These are phyloP conservation scores for Cassiopea andromeda DNA, from an alignment of 30 jellyfish, hydroid and myxozoan species.

Conservation along the genomic window DNA sequence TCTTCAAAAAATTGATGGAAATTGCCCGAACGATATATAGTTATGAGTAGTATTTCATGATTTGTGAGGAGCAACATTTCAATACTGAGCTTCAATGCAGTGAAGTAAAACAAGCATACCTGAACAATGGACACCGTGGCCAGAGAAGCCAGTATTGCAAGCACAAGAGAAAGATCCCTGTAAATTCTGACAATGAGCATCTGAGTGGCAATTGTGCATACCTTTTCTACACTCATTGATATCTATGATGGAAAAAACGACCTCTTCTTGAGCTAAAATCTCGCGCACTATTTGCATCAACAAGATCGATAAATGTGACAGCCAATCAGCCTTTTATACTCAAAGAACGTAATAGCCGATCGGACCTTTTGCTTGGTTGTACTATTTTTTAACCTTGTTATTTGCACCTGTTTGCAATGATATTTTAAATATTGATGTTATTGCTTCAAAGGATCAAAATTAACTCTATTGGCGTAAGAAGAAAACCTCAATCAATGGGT, in stretches of 20 bases:
- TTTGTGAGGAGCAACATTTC: neutral
- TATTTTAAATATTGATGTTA: too few relatives aligned
- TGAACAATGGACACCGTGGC: conserved; percentile 53
- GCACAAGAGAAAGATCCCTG: conserved; percentile 61
- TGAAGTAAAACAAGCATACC: neutral
- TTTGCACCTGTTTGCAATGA: neutral
- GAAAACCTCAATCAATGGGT: too few relatives aligned
- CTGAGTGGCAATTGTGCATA: conserved; percentile 51
- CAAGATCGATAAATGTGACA: neutral
- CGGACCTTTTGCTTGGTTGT: neutral
- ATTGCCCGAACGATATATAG: too few relatives aligned
- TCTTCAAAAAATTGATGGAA: too few relatives aligned
- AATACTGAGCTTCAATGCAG: too few relatives aligned
- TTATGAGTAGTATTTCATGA: neutral
- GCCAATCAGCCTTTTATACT: neutral
- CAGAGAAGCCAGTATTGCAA: conserved; percentile 57
- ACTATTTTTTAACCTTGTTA: neutral
- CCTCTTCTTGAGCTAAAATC: neutral
- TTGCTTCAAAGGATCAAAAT: too few relatives aligned
- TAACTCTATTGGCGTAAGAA: too few relatives aligned
- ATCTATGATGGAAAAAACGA: conserved; percentile 15
- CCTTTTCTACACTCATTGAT: conserved; percentile 55
- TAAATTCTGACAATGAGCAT: conserved; percentile 53
- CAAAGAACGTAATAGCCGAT: neutral
- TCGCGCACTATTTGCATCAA: neutral